phyloP scores from a whole-genome alignment of 2,888 invertebrate species.

The Diabrotica balteata region DNA sequence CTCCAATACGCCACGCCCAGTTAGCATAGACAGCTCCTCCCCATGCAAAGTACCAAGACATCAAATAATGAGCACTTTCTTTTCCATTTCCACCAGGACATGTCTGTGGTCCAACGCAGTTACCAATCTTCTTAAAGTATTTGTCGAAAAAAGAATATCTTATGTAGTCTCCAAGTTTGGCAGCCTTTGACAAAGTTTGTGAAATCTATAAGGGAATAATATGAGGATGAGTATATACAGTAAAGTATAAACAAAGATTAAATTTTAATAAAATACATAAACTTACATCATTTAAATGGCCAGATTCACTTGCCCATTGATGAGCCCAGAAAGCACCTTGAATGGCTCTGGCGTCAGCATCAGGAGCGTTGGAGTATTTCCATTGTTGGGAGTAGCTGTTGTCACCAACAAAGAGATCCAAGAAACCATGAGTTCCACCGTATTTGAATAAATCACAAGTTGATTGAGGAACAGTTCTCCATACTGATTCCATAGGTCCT shows the following conservation, averaged over 20 bases:
- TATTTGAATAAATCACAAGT: conserved; percentile 43
- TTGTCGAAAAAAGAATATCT: conserved; percentile 45
- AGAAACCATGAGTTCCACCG: conserved; percentile 40
- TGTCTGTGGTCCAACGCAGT: conserved; percentile 37
- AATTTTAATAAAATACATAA: background rate
- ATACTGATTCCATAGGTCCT: conserved; percentile 37
- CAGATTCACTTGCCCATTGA: conserved; percentile 38
- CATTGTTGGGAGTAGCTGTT: conserved; percentile 35
- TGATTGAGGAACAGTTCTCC: conserved; percentile 41
- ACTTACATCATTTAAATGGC: conserved; percentile 15
- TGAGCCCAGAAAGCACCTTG: conserved; percentile 44
- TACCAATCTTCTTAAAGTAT: conserved; percentile 46
- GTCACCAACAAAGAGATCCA: conserved; percentile 35
- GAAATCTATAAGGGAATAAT: conserved; percentile 17
- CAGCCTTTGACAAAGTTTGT: conserved; percentile 37
- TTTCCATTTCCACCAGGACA: conserved; percentile 42
- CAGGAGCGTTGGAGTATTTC: conserved; percentile 43
- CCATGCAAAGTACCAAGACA: conserved; percentile 45
- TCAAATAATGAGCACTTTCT: conserved; percentile 43
- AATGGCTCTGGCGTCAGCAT: conserved; percentile 44
- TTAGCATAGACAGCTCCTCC: conserved; percentile 41
- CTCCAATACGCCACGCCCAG: conserved; percentile 47
- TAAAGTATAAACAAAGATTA: background rate
- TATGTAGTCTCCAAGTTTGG: conserved; percentile 44
- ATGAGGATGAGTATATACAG: background rate